Base-by-base conservation (phyloP, 2,888 invertebrate species). In the Herminia tarsipennalis region DNA sequence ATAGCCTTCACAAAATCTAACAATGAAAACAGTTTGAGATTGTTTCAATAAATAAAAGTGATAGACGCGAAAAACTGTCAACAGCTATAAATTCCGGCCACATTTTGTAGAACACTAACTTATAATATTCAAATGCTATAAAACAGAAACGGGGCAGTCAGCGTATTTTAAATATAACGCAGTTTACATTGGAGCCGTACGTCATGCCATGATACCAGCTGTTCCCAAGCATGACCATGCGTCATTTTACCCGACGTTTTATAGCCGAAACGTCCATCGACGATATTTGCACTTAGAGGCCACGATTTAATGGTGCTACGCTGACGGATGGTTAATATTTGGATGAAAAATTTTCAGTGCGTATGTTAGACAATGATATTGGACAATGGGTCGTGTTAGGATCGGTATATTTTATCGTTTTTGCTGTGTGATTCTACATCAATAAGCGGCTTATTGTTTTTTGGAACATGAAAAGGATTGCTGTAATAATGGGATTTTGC, bases 201-300 rank as follows among this genome's bases (percentile, higher is more conserved):
- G 56, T 55, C 55, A 55, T 48, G 35, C 39, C 43, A 44, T 40
- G 62, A 64, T 57, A 62, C 42, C 35, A 40, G 49, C 34, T 55
- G 53, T 39, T 46, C 49, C 45, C 29, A 40, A 60, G 54, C 50
- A 39, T 16, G 37, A 55, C 56, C 61, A 63, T 75, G 56, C 59
- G 57, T 75, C 66, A 75, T 61, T 56, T 25, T 24, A 32, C 34
- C 28, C 65, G 64, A 65, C 60, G 50, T 68, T 76, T 74, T 70
- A 76, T 66, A 42, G 66, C 56, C 35, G 20, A 54, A 51, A 41
- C 41, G 48, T 56, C 59, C 45, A 66, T 52, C 25, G 56, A 32
- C 43, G 56, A 66, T 66, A 56, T 65, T 66, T 65, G 54, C 50
- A 63, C 56, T 63, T 63, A 63, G 53, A 40, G 43, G 33, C 45